Percentiles rank a stretch among this genome's conserved stretches.
phyloP scores from a whole-genome alignment of 2,888 invertebrate genomes.

The Melieria picta region DNA sequence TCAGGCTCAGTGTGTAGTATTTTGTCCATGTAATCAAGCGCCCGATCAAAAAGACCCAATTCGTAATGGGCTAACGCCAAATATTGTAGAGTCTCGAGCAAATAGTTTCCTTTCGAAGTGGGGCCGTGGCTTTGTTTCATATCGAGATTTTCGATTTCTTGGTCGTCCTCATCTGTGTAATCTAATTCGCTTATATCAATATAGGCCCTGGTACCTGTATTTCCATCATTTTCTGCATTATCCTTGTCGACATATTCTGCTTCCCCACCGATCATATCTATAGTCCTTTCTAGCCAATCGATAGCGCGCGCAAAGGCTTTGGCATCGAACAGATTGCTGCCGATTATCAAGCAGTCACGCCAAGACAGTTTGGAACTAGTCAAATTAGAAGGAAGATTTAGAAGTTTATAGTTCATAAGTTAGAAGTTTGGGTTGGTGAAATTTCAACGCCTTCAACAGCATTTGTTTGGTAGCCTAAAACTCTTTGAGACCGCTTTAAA shows the following conservation, averaged over 20 bases:
- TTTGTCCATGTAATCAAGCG: constrained; percentile 34
- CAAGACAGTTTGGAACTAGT: constrained; percentile 40
- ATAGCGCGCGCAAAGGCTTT: constrained; percentile 36
- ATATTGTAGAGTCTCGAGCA: constrained; percentile 48
- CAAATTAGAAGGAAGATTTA: neutral
- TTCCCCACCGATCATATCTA: constrained; percentile 3
- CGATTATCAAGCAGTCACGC: constrained; percentile 52
- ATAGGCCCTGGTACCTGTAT: too few relatives aligned
- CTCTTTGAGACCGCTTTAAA: too few relatives aligned
- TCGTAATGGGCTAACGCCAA: constrained; percentile 46
- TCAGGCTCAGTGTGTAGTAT: constrained; percentile 34
- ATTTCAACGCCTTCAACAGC: too few relatives aligned
- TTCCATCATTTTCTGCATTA: neutral
- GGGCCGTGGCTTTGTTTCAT: too few relatives aligned
- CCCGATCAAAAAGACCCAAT: constrained; percentile 43
- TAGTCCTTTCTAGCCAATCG: constrained; percentile 47
- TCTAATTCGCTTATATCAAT: too few relatives aligned
- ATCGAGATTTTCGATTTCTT: too few relatives aligned
- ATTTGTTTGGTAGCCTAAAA: too few relatives aligned
- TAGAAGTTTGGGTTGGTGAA: too few relatives aligned
- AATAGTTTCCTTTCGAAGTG: neutral
- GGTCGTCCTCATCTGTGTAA: too few relatives aligned
- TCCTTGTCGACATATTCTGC: neutral
- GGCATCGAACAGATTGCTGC: constrained; percentile 47
- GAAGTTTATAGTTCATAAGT: too few relatives aligned